Base-by-base conservation (phyloP, 2,797 vertebrate species). In the Microctenopoma lineatum region DNA sequence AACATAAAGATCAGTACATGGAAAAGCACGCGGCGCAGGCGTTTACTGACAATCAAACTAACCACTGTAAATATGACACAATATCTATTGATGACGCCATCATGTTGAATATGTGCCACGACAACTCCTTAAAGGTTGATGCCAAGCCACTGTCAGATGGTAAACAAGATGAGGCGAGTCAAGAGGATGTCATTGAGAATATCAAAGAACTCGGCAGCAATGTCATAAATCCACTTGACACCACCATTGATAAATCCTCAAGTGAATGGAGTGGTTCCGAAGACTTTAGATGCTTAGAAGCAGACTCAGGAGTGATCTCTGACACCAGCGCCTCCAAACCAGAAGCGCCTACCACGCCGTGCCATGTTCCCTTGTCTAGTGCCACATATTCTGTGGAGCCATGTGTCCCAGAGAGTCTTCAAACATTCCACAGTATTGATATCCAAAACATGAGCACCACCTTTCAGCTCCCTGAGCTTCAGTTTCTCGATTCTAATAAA, bases 101-200 rank as follows among this genome's bases (percentile, higher is more conserved):
- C 66, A 93, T 95, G 86, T 81, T 96, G n/a, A 94, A 95, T 36
- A 94, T 96, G 90, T 94, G 94, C 56, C 95, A 96, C 0, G 86
- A 93, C 77, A 91, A 85, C 89, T 84, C 90, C 64, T 66, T 80
- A 0, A 93, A 94, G 0, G 62, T 79, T 29, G 93, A 93, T 0
- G 70, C 71, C 39, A 77, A 92, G 44, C 75, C 75, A 11, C 18
- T 60, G 26, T n/a, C 55, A 2, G 83, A 77, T 2, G 80, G 74
- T 15, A 59, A 89, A 36, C 84, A 87, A 61, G 63, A 67, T 0
- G 26, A 80, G 48, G 3, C 18, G n/a, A 45, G 44, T 45, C 70
- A 77, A 5, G 70, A 73, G 52, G 90, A 90, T 44, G 84, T 72
- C 32, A 66, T 38, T 21, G 81, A 90, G 29, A 85, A 84, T 38